phyloP scores from a whole-genome alignment of 1,140 invertebrate species.

The Drosophila biarmipes region DNA sequence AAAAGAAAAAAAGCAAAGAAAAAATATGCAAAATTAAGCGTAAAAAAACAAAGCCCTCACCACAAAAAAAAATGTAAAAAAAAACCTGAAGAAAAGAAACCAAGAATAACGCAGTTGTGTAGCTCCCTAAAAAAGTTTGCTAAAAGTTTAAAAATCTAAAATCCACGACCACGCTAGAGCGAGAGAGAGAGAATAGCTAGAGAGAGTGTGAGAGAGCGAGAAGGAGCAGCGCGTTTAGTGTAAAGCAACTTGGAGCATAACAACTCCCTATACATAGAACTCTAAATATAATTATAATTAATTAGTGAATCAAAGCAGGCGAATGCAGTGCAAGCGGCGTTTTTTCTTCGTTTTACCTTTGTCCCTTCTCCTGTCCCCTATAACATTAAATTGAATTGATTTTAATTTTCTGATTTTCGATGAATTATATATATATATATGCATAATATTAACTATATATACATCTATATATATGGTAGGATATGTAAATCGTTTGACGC shows the following conservation, averaged over 20 bases:
- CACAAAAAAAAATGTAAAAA: conserved; percentile 45
- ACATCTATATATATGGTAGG: conserved; percentile 48
- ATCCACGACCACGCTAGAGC: conserved; percentile 37
- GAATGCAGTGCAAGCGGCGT: conserved; percentile 70
- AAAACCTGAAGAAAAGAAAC: conserved; percentile 48
- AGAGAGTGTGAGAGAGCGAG: conserved; percentile 12
- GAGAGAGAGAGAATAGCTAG: conserved; percentile 16
- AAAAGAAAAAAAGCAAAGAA: conserved; percentile 43
- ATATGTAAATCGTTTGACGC: conserved; percentile 30
- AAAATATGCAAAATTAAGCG: conserved; percentile 60
- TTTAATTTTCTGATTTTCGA: conserved; percentile 47
- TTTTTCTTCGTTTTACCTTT: conserved; percentile 58
- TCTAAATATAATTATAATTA: conserved; percentile 58
- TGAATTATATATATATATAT: conserved; percentile 56
- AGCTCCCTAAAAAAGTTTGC: conserved; percentile 29
- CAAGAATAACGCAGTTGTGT: conserved; percentile 33
- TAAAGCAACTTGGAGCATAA: conserved; percentile 53
- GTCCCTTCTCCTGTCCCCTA: conserved; percentile 15
- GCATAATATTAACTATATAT: conserved; percentile 54
- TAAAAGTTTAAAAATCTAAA: conserved; percentile 15
- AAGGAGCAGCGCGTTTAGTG: conserved; percentile 32
- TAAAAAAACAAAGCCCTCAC: conserved; percentile 54
- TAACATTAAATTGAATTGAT: conserved; percentile 63
- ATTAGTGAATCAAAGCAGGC: conserved; percentile 70
- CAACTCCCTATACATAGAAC: conserved; percentile 43